Base-by-base conservation (phyloP, 2,113 vertebrate genomes). In the Andinoacara biseriatus region DNA sequence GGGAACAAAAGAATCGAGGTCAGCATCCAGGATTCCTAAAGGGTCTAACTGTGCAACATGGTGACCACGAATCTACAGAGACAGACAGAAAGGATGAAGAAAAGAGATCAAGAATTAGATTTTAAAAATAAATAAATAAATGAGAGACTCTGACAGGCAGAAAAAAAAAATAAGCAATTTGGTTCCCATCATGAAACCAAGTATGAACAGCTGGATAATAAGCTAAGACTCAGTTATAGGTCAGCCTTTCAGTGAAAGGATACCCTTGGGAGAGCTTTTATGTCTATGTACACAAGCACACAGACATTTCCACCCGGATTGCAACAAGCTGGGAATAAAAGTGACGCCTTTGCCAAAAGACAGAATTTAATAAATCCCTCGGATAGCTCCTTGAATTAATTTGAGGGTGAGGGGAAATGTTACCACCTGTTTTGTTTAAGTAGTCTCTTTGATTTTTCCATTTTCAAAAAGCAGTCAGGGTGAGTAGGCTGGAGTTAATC, bases 321-420 rank as follows among this genome's bases (percentile, higher is more conserved):
- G 72, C 29, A 76, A 57, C 87, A 79, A 86, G 59, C 83, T 86
- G 89, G 86, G 88, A 89, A 88, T 87, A 87, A 89, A 93, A 90
- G 65, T 69, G 83, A 84, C 35, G 31, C 17, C 69, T 81, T 87
- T 92, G 93, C 94, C 94, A 94, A 93, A 94, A 93, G 75, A 88
- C 87, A 62, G 82, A 92, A 88, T 90, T 95, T 93, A 94, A 95
- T 94, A 94, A 95, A 95, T 94, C 95, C 93, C 93, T 93, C n/a
- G 9, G 93, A 93, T 94, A 93, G 83, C 84, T 93, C 80, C 35
- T 81, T n/a, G 67, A 87, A 94, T 94, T 94, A 92, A 95, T 94
- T 92, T 79, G 85, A 90, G 88, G 91, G 89, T 78, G 22, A 90
- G 78, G 74, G 93, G 90, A 92, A 93, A 92, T 89, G 89, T 92